A percentile compares a stretch with the other conserved stretches of the same genome.
Evolutionary conservation across 2,113 vertebrate species (phyloP).

Genomic region (Sinocyclocheilus anophthalmus): DNA sequence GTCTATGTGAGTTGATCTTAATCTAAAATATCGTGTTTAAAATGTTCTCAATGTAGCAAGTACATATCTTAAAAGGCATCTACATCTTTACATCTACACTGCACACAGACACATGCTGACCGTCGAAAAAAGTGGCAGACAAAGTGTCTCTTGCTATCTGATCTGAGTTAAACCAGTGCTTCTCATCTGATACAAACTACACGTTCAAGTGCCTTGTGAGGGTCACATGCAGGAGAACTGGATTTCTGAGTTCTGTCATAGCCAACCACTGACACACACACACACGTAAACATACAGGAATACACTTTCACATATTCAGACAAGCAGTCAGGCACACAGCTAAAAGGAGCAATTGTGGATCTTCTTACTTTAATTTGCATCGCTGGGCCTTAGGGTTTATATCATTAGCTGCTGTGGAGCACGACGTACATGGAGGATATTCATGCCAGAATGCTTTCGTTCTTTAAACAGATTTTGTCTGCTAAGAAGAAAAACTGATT

Average conservation of each 20-base stretch:
- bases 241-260: constrained; percentile 58
- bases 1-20: not conserved
- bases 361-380: not conserved
- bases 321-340: not conserved
- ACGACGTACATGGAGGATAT: constrained; percentile 8
- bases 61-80: not conserved
- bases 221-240: constrained; percentile 62
- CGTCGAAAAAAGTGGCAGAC: constrained; percentile 45
- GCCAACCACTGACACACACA: constrained; percentile 9
- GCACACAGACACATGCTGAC: not conserved
- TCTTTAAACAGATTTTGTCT: constrained; percentile 32
- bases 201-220: constrained; percentile 54
- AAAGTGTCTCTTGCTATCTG: constrained; percentile 46
- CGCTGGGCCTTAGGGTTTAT: not conserved
- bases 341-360: constrained; percentile 13
- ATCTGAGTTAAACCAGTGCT: constrained; percentile 34
- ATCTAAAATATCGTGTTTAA: not conserved
- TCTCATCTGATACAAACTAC: constrained; percentile 54
- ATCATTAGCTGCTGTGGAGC: not conserved
- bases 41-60: constrained; percentile 3
- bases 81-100: not conserved
- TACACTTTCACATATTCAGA: not conserved
- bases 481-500: constrained; percentile 30
- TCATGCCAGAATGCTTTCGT: constrained; percentile 21
- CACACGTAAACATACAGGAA: not conserved